Conservation (phyloP, 2,797 vertebrate genomes). For the Phyllotis vaccarum region DNA sequence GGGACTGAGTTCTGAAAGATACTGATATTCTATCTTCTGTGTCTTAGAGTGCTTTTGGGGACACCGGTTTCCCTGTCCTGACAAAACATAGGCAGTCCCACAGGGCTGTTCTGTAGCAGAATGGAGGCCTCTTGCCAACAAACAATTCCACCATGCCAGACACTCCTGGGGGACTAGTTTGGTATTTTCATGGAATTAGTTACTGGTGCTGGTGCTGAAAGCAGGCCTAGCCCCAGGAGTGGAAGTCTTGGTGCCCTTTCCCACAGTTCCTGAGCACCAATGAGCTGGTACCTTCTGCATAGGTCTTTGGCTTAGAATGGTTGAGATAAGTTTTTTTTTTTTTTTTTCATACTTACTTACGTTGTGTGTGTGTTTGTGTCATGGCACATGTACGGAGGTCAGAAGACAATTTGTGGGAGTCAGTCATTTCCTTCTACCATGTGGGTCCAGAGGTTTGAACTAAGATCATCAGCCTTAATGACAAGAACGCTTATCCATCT, state of each 20-base stretch:
- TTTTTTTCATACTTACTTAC: not conserved
- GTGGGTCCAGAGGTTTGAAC: not conserved
- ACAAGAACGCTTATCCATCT: not conserved
- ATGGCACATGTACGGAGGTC: too few species aligned
- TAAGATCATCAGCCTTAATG: not conserved
- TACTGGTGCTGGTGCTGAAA: not conserved
- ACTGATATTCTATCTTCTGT: not conserved
- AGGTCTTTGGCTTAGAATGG: not conserved
- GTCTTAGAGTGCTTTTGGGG: not conserved
- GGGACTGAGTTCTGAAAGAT: not conserved
- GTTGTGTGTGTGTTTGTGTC: not conserved
- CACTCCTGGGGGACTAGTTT: not conserved
- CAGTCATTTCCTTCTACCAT: not conserved
- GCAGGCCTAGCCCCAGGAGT: not conserved
- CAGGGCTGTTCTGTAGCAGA: not conserved
- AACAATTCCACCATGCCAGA: not conserved
- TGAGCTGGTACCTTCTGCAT: not conserved
- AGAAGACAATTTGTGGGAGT: not conserved
- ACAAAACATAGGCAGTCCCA: not conserved
- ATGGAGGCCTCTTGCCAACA: not conserved
- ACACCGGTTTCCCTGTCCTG: not conserved
- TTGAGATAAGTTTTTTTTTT: not conserved
- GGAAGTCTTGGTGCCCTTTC: not conserved
- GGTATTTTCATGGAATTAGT: not conserved
- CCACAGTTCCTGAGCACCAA: not conserved